Evolutionary conservation across 1,140 invertebrate species (phyloP).

Genomic region (Heliconius nattereri): DNA sequence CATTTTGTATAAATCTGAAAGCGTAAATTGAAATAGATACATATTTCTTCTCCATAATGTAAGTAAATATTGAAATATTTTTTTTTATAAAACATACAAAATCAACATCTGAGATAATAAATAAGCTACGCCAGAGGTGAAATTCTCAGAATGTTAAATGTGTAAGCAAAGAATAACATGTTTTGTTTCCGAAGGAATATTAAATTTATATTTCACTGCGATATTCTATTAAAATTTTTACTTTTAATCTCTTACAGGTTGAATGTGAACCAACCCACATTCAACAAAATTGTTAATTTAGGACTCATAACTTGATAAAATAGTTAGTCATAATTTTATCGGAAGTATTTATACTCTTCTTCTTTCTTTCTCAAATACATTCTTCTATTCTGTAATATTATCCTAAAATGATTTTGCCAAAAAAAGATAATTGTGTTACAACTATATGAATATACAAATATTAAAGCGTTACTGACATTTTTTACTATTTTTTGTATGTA

Average conservation of each 20-base stretch:
- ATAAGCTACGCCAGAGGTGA: background rate
- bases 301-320: no score
- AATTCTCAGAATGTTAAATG: conserved; percentile 11
- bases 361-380: background rate
- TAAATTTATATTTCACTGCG: background rate
- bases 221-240: background rate
- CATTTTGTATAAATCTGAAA: no score
- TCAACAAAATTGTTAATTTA: background rate
- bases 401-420: no score
- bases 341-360: background rate
- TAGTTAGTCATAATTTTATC: no score
- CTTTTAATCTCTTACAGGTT: no score
- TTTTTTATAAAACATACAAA: background rate
- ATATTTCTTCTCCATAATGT: no score
- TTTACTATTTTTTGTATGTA: no score
- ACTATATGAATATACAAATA: background rate
- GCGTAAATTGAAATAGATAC: no score
- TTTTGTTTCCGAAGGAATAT: conserved; percentile 11
- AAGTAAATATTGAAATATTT: background rate
- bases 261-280: background rate
- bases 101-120: background rate
- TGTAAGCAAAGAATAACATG: conserved; percentile 16
- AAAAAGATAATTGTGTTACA: background rate
- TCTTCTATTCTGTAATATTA: no score
- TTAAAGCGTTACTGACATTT: no score